Base-by-base conservation (phyloP, 2,888 invertebrate genomes). In the Chrysolina oricalcia region DNA sequence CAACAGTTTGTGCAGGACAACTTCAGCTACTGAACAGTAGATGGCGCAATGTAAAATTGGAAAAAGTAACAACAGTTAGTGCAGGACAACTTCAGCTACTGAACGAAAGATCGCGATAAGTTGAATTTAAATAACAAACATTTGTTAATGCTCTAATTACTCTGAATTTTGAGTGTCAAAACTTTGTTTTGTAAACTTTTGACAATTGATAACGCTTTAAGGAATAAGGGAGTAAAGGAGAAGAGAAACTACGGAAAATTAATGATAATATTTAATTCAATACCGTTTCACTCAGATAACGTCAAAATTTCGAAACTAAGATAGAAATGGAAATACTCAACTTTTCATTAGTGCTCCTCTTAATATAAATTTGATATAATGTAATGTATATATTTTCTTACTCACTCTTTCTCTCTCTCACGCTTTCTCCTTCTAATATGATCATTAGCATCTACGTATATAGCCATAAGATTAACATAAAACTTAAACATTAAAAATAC, bases 401-500 rank as follows among this genome's bases (percentile, higher is more conserved):
- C 9, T 50, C 19, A 43, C 15, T 15, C 19, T 17, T 50, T 50
- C 50, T 50, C 48, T 48, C 19, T 50, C 19, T 17, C 19, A 17
- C n/a, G 19, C 46, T 46, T n/a, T 46, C 46, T 46, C 46, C n/a
- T 15, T 15, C 13, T 46, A 46, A 2, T n/a, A n/a, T 3, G 35
- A n/a, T 35, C 3, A 35, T 35, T 46, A 46, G n/a, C 46, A 46
- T 46, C n/a, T 46, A 81, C 66, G 53, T 79, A 81, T 77, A 35
- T 35, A 35, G 76, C 74, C 78, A 78, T 82, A 82, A 77, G 82
- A 80, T 81, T 83, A 84, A 83, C 81, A 80, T 79, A 77, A 81
- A 84, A 85, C 83, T 84, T 83, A 85, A 83, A 83, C 41, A 81
- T 81, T 85, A 85, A 83, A 80, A 84, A 83, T 84, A 84, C 82